These are phyloP conservation scores for Desmophyllum pertusum DNA, from an alignment of 92 coral and sea anemone species.

Conservation along the genomic window DNA sequence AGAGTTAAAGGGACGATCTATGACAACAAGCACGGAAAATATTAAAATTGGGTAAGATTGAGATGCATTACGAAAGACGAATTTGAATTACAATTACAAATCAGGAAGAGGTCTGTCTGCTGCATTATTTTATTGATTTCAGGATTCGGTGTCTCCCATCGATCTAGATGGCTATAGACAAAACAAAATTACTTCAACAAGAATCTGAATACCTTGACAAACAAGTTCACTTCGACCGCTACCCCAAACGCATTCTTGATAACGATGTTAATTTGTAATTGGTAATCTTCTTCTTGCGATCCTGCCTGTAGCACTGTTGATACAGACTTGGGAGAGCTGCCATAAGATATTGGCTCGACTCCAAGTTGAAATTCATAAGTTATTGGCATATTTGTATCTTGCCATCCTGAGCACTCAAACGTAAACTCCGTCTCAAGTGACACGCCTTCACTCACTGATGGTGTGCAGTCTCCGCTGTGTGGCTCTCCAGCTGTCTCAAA, in stretches of 20 bases:
- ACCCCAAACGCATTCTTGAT: conserved; percentile 37
- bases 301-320: conserved; percentile 35
- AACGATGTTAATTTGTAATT: neutral
- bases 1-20: too few species aligned
- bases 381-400: conserved; percentile 13
- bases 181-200: neutral
- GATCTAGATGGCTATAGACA: too few species aligned
- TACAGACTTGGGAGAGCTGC: conserved; percentile 30
- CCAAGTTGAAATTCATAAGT: conserved; percentile 26
- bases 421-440: conserved; percentile 34
- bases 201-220: neutral
- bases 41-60: too few species aligned
- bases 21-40: too few species aligned
- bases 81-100: too few species aligned
- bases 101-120: too few species aligned
- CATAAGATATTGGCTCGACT: conserved; percentile 24
- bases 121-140: too few species aligned
- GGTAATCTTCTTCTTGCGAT: neutral
- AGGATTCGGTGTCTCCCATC: neutral
- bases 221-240: neutral
- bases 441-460: conserved; percentile 14
- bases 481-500: conserved; percentile 43
- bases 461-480: conserved; percentile 16
- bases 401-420: conserved; percentile 26
- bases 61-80: too few species aligned